Conservation (phyloP, 1,140 invertebrate genomes). For the Brachionus koreanus region DNA sequence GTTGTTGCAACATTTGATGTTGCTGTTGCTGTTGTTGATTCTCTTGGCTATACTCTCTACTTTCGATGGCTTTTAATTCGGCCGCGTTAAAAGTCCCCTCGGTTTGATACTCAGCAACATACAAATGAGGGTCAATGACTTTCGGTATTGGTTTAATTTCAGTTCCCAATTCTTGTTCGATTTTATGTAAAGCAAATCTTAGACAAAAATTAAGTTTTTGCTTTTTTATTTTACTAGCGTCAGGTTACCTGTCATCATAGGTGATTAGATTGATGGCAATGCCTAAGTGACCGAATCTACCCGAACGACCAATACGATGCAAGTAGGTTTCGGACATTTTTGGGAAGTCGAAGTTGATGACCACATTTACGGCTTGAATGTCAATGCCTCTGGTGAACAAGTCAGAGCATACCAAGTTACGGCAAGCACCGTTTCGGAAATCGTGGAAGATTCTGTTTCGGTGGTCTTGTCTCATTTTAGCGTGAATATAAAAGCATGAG, state of each 20-base stretch:
- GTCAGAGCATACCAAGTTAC: conserved; percentile 90
- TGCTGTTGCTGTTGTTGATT: conserved; percentile 21
- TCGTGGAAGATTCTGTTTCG: conserved; percentile 98
- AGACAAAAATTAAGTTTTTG: conserved; percentile 44
- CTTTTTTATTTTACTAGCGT: neutral
- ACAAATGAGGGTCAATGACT: conserved; percentile 89
- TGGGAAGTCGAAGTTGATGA: conserved; percentile 99
- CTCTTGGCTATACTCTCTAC: conserved; percentile 1
- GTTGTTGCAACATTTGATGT: conserved; percentile 26
- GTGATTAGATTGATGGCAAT: conserved; percentile 99
- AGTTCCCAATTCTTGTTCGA: conserved; percentile 95
- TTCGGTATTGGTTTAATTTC: conserved; percentile 99
- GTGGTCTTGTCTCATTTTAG: conserved; percentile 89
- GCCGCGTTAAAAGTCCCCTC: neutral
- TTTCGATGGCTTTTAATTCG: conserved; percentile 15
- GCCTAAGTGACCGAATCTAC: conserved; percentile 94
- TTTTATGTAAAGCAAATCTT: conserved; percentile 84
- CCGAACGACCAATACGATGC: conserved; percentile 96
- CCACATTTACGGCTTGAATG: conserved; percentile 98
- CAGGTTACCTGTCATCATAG: conserved; percentile 78
- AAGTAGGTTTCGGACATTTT: conserved; percentile 99
- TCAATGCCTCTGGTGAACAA: conserved; percentile 98
- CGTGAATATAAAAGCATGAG: conserved; percentile 99
- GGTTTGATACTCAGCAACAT: conserved; percentile 75
- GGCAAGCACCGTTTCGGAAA: conserved; percentile 90